Evolutionary conservation across 2,888 invertebrate genomes (phyloP).

Genomic region (Drosophila neutralis): DNA sequence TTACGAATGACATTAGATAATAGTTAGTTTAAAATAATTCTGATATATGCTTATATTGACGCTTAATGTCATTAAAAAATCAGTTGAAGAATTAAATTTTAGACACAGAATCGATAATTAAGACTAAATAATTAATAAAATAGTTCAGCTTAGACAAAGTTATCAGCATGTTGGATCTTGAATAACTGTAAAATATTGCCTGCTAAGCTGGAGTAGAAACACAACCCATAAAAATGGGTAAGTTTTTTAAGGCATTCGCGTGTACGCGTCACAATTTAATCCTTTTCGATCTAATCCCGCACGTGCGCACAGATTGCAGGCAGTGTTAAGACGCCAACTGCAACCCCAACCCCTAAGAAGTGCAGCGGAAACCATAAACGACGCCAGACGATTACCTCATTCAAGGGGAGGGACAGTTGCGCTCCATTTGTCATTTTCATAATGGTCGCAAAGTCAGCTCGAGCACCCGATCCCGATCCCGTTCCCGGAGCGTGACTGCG

Average conservation of each 20-base stretch:
- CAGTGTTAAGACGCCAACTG: slow-evolving; percentile 3
- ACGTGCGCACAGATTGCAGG: slow-evolving; percentile 48
- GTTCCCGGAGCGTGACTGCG: slow-evolving; percentile 58
- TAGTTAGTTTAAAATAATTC: no score
- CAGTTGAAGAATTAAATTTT: background rate
- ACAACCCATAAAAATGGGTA: slow-evolving; percentile 7
- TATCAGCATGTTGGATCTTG: no score
- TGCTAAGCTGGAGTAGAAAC: background rate
- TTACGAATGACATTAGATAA: background rate
- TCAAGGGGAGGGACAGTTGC: slow-evolving; percentile 52
- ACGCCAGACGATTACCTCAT: slow-evolving; percentile 43
- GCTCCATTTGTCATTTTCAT: slow-evolving; percentile 79
- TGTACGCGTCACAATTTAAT: slow-evolving; percentile 58
- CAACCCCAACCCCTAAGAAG: slow-evolving; percentile 10
- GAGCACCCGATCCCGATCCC: slow-evolving; percentile 8
- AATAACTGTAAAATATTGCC: slow-evolving; percentile 3
- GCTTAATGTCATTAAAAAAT: background rate
- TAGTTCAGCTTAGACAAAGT: background rate
- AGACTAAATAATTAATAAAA: background rate
- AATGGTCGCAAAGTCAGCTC: slow-evolving; percentile 62
- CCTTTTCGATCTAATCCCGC: slow-evolving; percentile 68
- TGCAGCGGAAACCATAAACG: slow-evolving; percentile 58
- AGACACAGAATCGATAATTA: background rate
- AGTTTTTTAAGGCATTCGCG: slow-evolving; percentile 12
- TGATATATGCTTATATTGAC: no score